Percentiles rank a stretch among this genome's conserved stretches.
These are phyloP conservation scores for Podocnemis expansa DNA, from an alignment of 2,113 vertebrate species.

Conservation along the genomic window DNA sequence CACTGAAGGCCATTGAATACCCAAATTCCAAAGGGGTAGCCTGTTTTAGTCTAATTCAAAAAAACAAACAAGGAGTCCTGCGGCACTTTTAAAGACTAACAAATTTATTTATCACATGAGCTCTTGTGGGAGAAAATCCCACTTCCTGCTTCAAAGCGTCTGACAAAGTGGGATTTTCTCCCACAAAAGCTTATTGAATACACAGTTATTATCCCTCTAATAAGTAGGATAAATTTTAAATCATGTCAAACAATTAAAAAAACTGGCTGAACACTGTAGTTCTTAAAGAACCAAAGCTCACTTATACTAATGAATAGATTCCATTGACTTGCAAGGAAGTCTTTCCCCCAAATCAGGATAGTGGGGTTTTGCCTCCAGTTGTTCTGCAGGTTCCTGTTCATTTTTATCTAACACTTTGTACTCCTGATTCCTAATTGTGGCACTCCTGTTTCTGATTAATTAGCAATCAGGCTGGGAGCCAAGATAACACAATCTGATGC, in stretches of 20 bases:
- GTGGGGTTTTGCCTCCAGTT: not conserved
- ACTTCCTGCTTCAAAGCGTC: too few species aligned
- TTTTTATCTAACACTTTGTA: not conserved
- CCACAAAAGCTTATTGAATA: too few species aligned
- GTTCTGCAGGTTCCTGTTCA: not conserved
- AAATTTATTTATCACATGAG: too few species aligned
- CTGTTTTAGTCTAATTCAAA: too few species aligned
- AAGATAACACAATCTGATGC: not conserved
- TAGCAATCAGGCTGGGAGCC: not conserved
- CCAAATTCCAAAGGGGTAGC: too few species aligned
- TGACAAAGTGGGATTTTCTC: too few species aligned
- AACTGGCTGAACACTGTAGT: not conserved
- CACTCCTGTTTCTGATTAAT: slow-evolving; percentile 28
- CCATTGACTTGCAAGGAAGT: accelerated
- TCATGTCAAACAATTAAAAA: not conserved
- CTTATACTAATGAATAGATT: not conserved
- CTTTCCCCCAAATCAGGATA: not conserved
- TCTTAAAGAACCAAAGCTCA: not conserved
- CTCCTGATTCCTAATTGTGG: not conserved
- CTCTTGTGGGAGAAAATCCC: too few species aligned
- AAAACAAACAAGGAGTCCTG: too few species aligned
- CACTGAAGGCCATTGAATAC: not conserved
- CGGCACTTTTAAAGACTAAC: too few species aligned
- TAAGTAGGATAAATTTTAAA: not conserved
- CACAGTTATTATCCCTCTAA: not conserved